Percentiles rank a stretch among this genome's conserved stretches.
These are phyloP conservation scores for Lasaia peninsularis DNA, from an alignment of 1,140 invertebrate genomes.

Conservation along the genomic window DNA sequence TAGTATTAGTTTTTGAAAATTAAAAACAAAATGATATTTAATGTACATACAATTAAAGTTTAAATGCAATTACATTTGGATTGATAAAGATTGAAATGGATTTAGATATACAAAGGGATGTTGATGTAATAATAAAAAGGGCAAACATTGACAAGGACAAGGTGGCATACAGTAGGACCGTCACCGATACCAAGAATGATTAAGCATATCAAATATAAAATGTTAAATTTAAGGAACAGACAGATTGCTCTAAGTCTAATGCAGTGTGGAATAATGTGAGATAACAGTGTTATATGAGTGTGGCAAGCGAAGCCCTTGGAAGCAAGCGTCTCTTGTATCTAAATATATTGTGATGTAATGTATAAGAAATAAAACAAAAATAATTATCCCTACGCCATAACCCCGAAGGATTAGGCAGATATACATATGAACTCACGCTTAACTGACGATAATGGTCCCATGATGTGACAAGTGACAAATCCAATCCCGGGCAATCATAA, in stretches of 20 bases:
- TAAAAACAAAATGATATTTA: conserved; percentile 5
- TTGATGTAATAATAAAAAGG: conserved; percentile 8
- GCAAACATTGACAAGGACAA: conserved; percentile 49
- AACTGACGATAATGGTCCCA: no score
- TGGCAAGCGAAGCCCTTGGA: conserved; percentile 28
- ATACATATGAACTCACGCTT: no score
- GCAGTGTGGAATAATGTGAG: conserved; percentile 10
- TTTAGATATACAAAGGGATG: conserved; percentile 11
- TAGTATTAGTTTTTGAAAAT: conserved; percentile 7
- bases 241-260: conserved; percentile 31
- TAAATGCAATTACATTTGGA: neutral
- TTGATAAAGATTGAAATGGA: neutral
- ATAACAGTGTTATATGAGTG: conserved; percentile 14
- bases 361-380: conserved; percentile 1
- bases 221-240: conserved; percentile 49
- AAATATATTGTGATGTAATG: conserved; percentile 10
- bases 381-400: no score
- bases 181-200: conserved; percentile 78
- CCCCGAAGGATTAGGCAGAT: no score
- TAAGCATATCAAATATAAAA: conserved; percentile 70
- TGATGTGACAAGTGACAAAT: no score
- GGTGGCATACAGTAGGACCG: conserved; percentile 61
- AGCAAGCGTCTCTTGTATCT: conserved; percentile 25
- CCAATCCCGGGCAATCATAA: no score
- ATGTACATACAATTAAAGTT: conserved; percentile 1